Percentiles rank a stretch among this genome's conserved stretches.
phyloP scores from a whole-genome alignment of 2,888 invertebrate species.

The Trimorus sp. region DNA sequence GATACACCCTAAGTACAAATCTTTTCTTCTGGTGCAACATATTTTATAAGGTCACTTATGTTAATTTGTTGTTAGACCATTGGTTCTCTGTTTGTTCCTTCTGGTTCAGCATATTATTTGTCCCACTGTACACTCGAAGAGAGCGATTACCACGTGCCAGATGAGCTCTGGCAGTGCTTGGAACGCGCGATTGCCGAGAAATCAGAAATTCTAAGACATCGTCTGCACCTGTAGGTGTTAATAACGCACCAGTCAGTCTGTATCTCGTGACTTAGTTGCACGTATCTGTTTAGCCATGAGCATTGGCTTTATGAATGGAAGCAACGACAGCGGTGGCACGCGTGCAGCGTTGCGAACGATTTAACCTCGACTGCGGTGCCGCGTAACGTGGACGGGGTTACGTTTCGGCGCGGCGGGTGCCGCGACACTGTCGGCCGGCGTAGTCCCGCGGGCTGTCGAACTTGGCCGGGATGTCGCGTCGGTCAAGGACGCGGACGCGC shows the following conservation, averaged over 20 bases:
- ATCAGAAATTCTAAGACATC: too few species aligned
- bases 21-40: too few species aligned
- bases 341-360: conserved; percentile 37
- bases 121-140: too few species aligned
- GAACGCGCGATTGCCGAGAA: too few species aligned
- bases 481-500: conserved; percentile 36
- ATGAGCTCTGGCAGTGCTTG: too few species aligned
- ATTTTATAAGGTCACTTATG: too few species aligned
- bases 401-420: conserved; percentile 42
- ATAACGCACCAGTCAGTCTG: conserved; percentile 9
- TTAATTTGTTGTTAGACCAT: too few species aligned
- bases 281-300: conserved; percentile 57
- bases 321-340: conserved; percentile 66
- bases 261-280: conserved; percentile 50
- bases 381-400: conserved; percentile 31
- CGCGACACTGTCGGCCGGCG: conserved; percentile 40
- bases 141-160: too few species aligned
- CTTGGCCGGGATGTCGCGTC: conserved; percentile 45
- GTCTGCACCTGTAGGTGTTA: neutral
- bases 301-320: conserved; percentile 76
- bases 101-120: too few species aligned
- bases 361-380: conserved; percentile 53
- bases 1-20: too few species aligned
- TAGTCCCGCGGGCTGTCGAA: conserved; percentile 49
- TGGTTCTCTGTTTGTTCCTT: too few species aligned